phyloP scores from a whole-genome alignment of 2,113 vertebrate species.

The Rhinoptilus africanus region DNA sequence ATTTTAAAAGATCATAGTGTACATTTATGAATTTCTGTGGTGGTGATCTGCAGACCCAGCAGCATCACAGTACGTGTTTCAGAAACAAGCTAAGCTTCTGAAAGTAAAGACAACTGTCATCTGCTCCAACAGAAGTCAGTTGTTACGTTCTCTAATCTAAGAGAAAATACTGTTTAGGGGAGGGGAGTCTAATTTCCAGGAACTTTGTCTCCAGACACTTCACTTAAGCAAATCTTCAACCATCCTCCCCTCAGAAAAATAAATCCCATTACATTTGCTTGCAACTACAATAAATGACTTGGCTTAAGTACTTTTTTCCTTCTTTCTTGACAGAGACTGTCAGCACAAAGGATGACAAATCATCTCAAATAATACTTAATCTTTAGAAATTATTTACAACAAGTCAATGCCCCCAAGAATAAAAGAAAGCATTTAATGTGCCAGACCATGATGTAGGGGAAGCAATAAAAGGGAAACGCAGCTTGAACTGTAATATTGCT shows the following conservation, averaged over 20 bases:
- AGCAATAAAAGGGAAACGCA: conserved; percentile 62
- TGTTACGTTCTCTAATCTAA: neutral
- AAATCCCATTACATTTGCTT: neutral
- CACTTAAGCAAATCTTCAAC: neutral
- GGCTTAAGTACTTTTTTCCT: neutral
- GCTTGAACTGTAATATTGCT: conserved; percentile 60
- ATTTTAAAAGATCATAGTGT: neutral
- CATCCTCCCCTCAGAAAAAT: neutral
- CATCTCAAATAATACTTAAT: conserved; percentile 51
- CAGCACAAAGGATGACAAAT: conserved; percentile 39
- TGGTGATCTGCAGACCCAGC: neutral
- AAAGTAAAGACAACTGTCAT: neutral
- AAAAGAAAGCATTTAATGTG: conserved; percentile 45
- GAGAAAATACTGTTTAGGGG: neutral
- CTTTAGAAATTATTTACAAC: conserved; percentile 68
- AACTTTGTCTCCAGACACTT: neutral
- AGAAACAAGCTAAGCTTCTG: neutral
- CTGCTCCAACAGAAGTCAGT: neutral
- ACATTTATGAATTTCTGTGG: neutral
- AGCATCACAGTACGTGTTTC: neutral
- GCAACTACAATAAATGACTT: neutral
- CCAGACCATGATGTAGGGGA: conserved; percentile 41
- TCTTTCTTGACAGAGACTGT: conserved; percentile 15
- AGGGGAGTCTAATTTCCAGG: neutral
- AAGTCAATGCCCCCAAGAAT: conserved; percentile 53